Base-by-base conservation (phyloP, 2,888 invertebrate species). In the Mesorhabditis spiculigera region DNA sequence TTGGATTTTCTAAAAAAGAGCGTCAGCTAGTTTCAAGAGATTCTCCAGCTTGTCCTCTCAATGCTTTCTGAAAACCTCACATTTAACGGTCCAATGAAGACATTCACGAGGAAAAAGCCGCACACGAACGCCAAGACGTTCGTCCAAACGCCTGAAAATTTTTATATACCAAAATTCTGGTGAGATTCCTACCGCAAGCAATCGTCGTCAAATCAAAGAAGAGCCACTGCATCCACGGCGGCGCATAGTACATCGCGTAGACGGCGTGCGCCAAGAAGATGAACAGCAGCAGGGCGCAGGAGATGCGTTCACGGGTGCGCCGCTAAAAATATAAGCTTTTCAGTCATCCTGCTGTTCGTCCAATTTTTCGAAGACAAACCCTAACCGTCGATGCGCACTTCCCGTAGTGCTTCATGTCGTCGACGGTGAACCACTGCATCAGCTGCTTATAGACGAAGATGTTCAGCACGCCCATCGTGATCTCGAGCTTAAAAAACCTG, bases 181-280 rank as follows among this genome's bases (percentile, higher is more conserved):
- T n/a, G 8, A 10, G 8, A 50, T 50, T 50, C 8, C n/a, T 50
- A 50, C 58, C 58, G 3, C 58, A 72, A 45, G 70, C 70, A 10
- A 78, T 71, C 44, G 75, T 68, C 6, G 78, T 74, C 50, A 75
- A 10, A 71, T 77, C 78, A 62, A 78, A 78, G 4, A 78, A 68
- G 5, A 78, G 67, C 70, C 71, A 73, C 76, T 76, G 80, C 13
- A 80, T 13, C 68, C 71, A 75, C 0, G 50, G 45, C 4, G 74
- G 75, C 0, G 77, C 76, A 58, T 78, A 80, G 66, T 77, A 80
- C 75, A 78, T 73, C 58, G 76, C 74, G 61, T 80, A 80, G n/a
- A 78, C 68, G 6, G 73, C 62, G 63, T 80, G 80, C 4, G 75
- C 71, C 28, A 75, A 67, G 16, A 75, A 28, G 6, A 75, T 68